Percentiles rank a stretch among this genome's conserved stretches.
Evolutionary conservation across 2,797 vertebrate genomes (phyloP).

Genomic region (Rhodeus uyekii): DNA sequence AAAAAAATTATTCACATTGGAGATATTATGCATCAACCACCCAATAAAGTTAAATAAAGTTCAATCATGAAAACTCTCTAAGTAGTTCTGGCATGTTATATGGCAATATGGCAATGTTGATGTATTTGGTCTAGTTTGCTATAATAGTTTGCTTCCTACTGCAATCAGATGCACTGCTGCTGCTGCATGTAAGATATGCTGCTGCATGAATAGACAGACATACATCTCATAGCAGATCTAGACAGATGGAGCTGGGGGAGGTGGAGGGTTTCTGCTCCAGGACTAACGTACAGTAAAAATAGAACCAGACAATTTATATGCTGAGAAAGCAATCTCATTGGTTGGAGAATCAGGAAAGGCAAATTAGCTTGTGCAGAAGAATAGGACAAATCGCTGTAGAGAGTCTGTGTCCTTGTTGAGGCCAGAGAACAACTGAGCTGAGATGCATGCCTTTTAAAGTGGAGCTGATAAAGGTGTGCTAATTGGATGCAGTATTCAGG

Average conservation of each 20-base stretch:
- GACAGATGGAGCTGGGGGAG: no score
- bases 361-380: no score
- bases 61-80: not conserved
- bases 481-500: not conserved
- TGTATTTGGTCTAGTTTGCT: not conserved
- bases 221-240: no score
- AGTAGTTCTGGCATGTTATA: not conserved
- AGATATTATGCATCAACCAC: not conserved
- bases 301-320: no score
- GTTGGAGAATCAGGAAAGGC: no score
- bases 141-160: not conserved
- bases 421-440: not conserved
- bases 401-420: not conserved
- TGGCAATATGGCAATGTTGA: not conserved
- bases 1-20: not conserved
- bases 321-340: no score
- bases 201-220: no score
- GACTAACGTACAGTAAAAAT: no score
- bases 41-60: not conserved
- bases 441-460: not conserved
- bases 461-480: not conserved
- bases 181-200: no score
- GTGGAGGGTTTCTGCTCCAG: no score
- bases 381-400: not conserved
- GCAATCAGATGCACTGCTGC: not conserved